Evolutionary conservation across 2,888 invertebrate genomes (phyloP), one percentile per base, ranked within the genome.

Genomic region (Phyllotreta striolata): DNA sequence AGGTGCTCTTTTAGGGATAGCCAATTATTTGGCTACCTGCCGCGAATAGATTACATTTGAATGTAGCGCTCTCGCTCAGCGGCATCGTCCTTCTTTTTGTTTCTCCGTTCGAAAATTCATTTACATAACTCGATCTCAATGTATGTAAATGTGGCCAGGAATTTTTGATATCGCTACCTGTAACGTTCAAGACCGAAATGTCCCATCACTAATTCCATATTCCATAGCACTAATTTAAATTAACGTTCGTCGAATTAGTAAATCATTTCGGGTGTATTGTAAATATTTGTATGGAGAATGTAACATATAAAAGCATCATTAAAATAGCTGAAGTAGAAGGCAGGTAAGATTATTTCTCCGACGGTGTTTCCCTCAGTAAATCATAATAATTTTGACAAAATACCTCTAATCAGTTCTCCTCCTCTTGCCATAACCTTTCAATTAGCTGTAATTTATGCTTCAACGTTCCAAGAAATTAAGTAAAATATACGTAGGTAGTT

Each of bases 1-100:
- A 70, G 70, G 66, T 70, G 70, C 68, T 68, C 67, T 63, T 66
- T 70, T 66, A 68, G 68, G 70, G 70, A 68, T 66, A 68, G 62
- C 70, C 70, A 70, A 70, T 70, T 70, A 70, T 70, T 70, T 63
- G 67, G 66, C 66, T 70, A 68, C 70, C 68, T 66, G 68, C 70
- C 59, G 70, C 60, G 70, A 63, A 70, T 66, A 64, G 68, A 68
- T 70, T 70, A 68, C 66, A 70, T 70, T 70, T 66, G 62, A 68
- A 70, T 70, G 65, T 66, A 63, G 60, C 60, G 64, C 57, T 68
- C 54, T 66, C 24, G 24, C 24, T 24, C 24, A 1, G 47, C 13
- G 8, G 47, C 14, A 12, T 10, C 14, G 44, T 24, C 35, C 10
- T 35, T 35, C 12, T 38, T 54, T 57, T 38, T 46, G 35, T 38